Conservation (phyloP, 1,140 invertebrate species). For the Plectrocnemia conspersa region DNA sequence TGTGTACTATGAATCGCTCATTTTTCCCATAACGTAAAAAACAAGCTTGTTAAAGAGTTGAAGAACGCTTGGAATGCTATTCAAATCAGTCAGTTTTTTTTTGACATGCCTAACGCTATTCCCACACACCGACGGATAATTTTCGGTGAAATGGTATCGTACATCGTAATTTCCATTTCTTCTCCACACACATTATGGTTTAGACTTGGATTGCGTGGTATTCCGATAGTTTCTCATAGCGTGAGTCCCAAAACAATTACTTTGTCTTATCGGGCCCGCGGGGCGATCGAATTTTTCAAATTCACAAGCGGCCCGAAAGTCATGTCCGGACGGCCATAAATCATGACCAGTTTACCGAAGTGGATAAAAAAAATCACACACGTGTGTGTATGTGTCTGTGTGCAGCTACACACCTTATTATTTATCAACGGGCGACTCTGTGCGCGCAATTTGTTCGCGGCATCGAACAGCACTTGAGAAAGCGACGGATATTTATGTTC, state of each 20-base stretch:
- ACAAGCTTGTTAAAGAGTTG: too few species aligned
- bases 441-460: not conserved
- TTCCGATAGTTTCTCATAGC: slow-evolving; percentile 23
- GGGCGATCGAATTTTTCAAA: slow-evolving; percentile 16
- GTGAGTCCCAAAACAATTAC: slow-evolving; percentile 20
- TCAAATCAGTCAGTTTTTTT: too few species aligned
- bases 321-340: slow-evolving; percentile 7
- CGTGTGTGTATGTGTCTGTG: not conserved
- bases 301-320: slow-evolving; percentile 16
- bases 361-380: not conserved
- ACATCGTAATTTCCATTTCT: too few species aligned
- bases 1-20: too few species aligned
- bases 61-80: too few species aligned
- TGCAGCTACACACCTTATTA: not conserved
- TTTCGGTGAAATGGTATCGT: too few species aligned
- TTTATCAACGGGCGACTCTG: not conserved
- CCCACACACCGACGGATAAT: too few species aligned
- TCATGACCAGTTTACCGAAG: slow-evolving; percentile 7
- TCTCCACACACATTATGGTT: too few species aligned
- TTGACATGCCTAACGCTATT: too few species aligned
- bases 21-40: too few species aligned
- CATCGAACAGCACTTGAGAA: not conserved
- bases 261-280: slow-evolving; percentile 15
- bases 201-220: too few species aligned
- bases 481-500: too few species aligned